A percentile compares a stretch with the other conserved stretches of the same genome.
Evolutionary conservation across 2,888 invertebrate species (phyloP).

Genomic region (Chironomus tentans): DNA sequence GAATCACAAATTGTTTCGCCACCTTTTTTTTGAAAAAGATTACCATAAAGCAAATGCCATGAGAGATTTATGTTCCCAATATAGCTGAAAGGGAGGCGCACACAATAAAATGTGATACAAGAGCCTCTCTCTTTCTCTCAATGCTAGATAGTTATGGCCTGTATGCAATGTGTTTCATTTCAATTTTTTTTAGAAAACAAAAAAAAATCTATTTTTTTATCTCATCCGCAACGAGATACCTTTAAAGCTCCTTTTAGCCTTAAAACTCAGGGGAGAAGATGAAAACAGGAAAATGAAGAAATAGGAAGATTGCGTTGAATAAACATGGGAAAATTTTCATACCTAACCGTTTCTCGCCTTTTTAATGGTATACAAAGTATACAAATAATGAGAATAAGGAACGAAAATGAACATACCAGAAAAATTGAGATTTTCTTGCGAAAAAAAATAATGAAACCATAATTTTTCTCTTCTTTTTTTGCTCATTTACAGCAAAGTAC

Average conservation of each 20-base stretch:
- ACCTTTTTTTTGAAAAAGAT: conserved; percentile 17
- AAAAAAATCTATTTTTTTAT: not conserved
- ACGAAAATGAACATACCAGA: not conserved
- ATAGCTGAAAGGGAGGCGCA: not conserved
- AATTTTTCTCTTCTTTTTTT: not conserved
- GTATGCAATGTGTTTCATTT: too few species aligned
- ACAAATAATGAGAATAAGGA: not conserved
- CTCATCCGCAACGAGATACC: not conserved
- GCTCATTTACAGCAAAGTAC: not conserved
- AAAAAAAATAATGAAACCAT: conserved; percentile 20
- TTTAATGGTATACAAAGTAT: not conserved
- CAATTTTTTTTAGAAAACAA: not conserved
- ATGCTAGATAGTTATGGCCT: not conserved
- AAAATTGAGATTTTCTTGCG: not conserved
- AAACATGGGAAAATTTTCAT: conserved; percentile 1
- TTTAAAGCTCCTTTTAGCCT: not conserved
- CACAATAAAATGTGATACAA: not conserved
- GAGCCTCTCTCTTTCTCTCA: not conserved
- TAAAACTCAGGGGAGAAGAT: not conserved
- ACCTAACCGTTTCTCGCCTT: not conserved
- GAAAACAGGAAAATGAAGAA: too few species aligned
- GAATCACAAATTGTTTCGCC: conserved; percentile 26
- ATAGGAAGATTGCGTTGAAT: not conserved
- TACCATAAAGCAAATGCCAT: conserved; percentile 24
- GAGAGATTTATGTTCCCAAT: conserved; percentile 21